Percentiles rank a stretch among this genome's conserved stretches.
Conservation (phyloP, 2,888 invertebrate genomes). For the Willowsia nigromaculata region DNA sequence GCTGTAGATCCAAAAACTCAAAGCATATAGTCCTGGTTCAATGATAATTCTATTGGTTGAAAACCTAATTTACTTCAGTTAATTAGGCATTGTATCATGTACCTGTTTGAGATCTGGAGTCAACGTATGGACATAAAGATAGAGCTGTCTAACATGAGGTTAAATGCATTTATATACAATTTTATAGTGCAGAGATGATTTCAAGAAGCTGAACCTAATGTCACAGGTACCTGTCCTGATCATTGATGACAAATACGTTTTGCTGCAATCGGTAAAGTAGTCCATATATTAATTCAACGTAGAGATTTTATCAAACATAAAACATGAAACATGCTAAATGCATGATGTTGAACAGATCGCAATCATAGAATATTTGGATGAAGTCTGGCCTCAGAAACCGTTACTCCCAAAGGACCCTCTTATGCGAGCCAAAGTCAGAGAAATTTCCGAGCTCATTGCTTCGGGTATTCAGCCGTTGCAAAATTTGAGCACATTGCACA, state of each 20-base stretch:
- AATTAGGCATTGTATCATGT: too few relatives aligned
- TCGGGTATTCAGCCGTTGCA: conserved; percentile 98
- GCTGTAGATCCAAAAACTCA: too few relatives aligned
- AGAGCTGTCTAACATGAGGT: too few relatives aligned
- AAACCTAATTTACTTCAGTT: too few relatives aligned
- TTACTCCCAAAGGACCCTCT: conserved; percentile 94
- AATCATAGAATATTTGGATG: conserved; percentile 98
- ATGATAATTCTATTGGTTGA: too few relatives aligned
- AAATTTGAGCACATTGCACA: conserved; percentile 92
- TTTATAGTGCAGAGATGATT: conserved; percentile 82
- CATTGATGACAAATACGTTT: conserved; percentile 84
- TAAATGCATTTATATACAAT: background rate
- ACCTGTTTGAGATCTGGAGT: too few relatives aligned
- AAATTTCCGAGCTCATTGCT: conserved; percentile 94
- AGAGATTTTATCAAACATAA: too few relatives aligned
- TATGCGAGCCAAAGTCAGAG: conserved; percentile 88
- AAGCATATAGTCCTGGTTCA: too few relatives aligned
- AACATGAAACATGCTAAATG: background rate
- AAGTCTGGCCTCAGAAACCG: conserved; percentile 91
- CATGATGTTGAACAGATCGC: conserved; percentile 83
- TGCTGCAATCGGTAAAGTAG: conserved; percentile 87
- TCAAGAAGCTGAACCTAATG: conserved; percentile 94
- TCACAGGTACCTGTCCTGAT: conserved; percentile 95
- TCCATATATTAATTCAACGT: too few relatives aligned
- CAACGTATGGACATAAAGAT: too few relatives aligned